Conservation (phyloP, 2,888 invertebrate genomes). For the Caenorhabditis plicata region DNA sequence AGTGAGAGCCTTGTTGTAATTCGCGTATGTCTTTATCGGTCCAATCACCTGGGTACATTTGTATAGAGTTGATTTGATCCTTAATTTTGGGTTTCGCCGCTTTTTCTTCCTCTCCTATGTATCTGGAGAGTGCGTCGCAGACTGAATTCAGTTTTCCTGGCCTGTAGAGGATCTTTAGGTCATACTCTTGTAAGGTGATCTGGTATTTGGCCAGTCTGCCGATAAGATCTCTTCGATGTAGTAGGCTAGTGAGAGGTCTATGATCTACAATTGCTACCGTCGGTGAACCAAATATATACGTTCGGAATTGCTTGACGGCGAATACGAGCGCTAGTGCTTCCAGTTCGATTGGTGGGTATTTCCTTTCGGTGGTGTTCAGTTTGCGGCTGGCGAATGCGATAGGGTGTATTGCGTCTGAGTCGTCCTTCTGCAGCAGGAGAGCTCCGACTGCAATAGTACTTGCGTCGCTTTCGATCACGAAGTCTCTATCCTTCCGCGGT, state of each 20-base stretch:
- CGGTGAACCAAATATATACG: conserved; percentile 15
- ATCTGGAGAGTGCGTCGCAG: conserved; percentile 35
- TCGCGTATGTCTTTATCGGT: too few relatives aligned
- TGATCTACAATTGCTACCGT: conserved; percentile 18
- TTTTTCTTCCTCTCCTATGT: too few relatives aligned
- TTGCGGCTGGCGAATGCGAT: conserved; percentile 13
- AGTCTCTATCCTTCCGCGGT: conserved; percentile 20
- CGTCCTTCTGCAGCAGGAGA: conserved; percentile 9
- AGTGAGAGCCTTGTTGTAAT: too few relatives aligned
- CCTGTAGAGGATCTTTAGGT: conserved; percentile 36
- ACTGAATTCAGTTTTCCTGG: conserved; percentile 34
- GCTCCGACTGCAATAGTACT: conserved; percentile 19
- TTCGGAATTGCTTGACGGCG: conserved; percentile 14
- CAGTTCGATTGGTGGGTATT: conserved; percentile 18
- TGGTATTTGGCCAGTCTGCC: conserved; percentile 23
- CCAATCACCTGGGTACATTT: too few relatives aligned
- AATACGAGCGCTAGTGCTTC: conserved; percentile 18
- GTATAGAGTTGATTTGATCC: too few relatives aligned
- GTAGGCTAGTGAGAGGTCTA: conserved; percentile 9
- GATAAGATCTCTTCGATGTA: conserved; percentile 3
- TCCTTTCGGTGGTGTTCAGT: conserved; percentile 8
- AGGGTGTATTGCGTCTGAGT: conserved; percentile 6
- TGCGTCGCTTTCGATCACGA: conserved; percentile 22
- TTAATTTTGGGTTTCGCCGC: too few relatives aligned
- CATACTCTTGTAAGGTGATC: conserved; percentile 13